Evolutionary conservation across 2,888 invertebrate species (phyloP).

Genomic region (Parasteatoda lunata): DNA sequence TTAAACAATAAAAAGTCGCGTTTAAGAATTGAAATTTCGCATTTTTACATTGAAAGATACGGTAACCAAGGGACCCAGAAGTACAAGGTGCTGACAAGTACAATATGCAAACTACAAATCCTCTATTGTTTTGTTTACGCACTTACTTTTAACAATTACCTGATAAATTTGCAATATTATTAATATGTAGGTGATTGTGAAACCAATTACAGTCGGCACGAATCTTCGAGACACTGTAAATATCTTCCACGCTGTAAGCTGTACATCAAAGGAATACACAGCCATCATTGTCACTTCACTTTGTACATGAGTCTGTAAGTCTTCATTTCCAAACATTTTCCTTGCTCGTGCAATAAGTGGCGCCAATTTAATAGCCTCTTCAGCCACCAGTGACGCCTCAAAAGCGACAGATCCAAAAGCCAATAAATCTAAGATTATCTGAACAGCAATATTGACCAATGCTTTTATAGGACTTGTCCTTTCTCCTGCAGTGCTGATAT

Average conservation of each 20-base stretch:
- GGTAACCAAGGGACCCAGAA: too few relatives aligned
- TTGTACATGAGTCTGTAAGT: constrained; percentile 25
- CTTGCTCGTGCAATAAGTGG: constrained; percentile 10
- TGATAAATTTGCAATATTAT: constrained; percentile 52
- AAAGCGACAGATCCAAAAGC: constrained; percentile 49
- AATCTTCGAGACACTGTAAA: constrained; percentile 51
- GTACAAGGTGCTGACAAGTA: too few relatives aligned
- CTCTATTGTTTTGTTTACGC: constrained; percentile 10
- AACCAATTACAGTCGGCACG: constrained; percentile 52
- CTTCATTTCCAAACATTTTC: not conserved
- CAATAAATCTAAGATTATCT: constrained; percentile 44
- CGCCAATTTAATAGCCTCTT: constrained; percentile 45
- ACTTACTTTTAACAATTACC: constrained; percentile 30
- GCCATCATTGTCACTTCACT: constrained; percentile 31
- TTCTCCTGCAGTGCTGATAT: constrained; percentile 41
- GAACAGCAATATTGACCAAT: not conserved
- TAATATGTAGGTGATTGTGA: constrained; percentile 48
- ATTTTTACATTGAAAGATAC: too few relatives aligned
- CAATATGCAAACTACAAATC: too few relatives aligned
- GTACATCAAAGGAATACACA: constrained; percentile 34
- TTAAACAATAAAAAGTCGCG: too few relatives aligned
- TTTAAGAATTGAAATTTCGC: too few relatives aligned
- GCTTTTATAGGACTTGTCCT: not conserved
- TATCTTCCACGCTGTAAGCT: constrained; percentile 56
- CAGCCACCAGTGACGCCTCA: constrained; percentile 36